phyloP scores from a whole-genome alignment of 2,113 vertebrate species.

The Castor canadensis region DNA sequence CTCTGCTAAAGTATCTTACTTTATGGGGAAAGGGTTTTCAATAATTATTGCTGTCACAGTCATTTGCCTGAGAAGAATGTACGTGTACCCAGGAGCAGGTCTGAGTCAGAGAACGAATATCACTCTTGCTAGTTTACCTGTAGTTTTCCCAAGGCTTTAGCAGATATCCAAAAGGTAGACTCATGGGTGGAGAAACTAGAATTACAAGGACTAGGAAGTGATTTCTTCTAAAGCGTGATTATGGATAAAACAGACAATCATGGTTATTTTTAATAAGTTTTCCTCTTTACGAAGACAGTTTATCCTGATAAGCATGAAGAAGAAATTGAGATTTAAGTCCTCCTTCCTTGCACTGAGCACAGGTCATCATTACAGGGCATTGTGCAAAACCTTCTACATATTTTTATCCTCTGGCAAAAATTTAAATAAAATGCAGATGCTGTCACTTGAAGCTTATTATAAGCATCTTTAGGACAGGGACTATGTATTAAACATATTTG shows the following conservation, averaged over 20 bases:
- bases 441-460: background rate
- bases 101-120: background rate
- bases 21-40: background rate
- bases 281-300: background rate
- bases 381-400: background rate
- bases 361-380: background rate
- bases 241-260: background rate
- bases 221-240: background rate
- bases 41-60: background rate
- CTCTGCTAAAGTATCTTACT: background rate
- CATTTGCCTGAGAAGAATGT: background rate
- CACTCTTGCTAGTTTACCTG: background rate
- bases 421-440: background rate
- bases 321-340: background rate
- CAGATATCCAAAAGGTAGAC: background rate
- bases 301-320: background rate
- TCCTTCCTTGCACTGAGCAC: background rate
- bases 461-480: background rate
- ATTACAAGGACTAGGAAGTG: background rate
- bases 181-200: background rate
- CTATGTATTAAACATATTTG: background rate
- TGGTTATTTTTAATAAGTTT: background rate
- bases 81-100: background rate
- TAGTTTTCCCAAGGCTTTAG: background rate
- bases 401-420: background rate